Base-by-base conservation (phyloP, 2,888 invertebrate genomes). In the Fragum sueziense region DNA sequence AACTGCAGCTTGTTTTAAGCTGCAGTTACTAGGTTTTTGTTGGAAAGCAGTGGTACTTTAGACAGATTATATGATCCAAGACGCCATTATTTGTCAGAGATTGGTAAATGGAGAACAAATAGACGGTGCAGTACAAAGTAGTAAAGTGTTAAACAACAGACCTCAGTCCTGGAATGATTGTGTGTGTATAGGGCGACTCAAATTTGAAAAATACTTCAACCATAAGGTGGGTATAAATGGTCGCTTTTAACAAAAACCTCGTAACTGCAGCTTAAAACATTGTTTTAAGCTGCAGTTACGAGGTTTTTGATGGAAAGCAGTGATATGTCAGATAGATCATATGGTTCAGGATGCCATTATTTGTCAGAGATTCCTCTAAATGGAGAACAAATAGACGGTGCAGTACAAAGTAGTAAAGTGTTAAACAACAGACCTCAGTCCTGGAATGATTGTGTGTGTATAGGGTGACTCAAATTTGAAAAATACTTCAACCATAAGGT, bases 171-270 rank as follows among this genome's bases (percentile, higher is more conserved):
- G 91, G 91, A 37, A 33, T 7, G 85, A 90, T 0, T 93, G 93
- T 89, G 85, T 93, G 3, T 61, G 74, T 2, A 74, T 91, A 22
- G 93, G 90, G 0, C 80, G 93, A 67, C 69, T 89, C 51, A 93
- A 93, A 87, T 93, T 93, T 89, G 91, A 93, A 69, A 93, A 93
- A 84, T 93, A 92, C 76, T 93, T 93, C 86, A 93, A 92, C 74
- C 91, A 93, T 84, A 93, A 90, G 89, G 93, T 92, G 80, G 69
- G 72, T 67, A n/a, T n/a, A n/a, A n/a, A n/a, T n/a, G n/a, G n/a
- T n/a, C n/a, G n/a, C n/a, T n/a, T n/a, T n/a, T n/a, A n/a, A n/a
- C n/a, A n/a, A n/a, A n/a, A n/a, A n/a, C n/a, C n/a, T n/a, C n/a
- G n/a, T n/a, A n/a, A n/a, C n/a, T n/a, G n/a, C n/a, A n/a, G n/a